These are phyloP conservation scores for Hippocampus abdominalis DNA, from an alignment of 2,113 vertebrate species.

Conservation along the genomic window DNA sequence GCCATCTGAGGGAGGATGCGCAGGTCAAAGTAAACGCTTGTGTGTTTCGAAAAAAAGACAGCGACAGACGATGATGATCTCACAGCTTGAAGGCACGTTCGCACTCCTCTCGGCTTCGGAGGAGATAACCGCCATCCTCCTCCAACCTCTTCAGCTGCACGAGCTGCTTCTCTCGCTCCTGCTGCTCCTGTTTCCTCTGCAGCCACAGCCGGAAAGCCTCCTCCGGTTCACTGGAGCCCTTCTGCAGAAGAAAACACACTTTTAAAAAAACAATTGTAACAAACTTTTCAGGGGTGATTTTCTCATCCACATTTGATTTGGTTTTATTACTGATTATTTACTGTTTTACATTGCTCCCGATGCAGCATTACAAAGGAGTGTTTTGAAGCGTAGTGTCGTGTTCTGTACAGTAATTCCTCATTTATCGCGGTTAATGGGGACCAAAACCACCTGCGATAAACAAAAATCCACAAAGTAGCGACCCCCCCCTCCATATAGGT, in stretches of 20 bases:
- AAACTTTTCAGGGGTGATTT: not conserved
- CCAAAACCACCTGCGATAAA: no score
- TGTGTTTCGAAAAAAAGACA: not conserved
- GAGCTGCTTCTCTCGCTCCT: constrained; percentile 80
- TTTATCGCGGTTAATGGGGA: no score
- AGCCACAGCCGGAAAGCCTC: constrained; percentile 86
- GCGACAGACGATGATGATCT: constrained; percentile 40
- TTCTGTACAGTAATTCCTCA: no score
- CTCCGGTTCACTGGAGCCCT: constrained; percentile 77
- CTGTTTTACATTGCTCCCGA: no score
- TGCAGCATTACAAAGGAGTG: no score
- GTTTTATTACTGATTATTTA: no score
- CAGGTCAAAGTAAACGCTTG: not conserved
- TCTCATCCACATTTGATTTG: not conserved
- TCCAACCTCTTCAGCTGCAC: constrained; percentile 80
- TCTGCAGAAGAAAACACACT: constrained; percentile 55
- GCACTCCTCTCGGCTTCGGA: constrained; percentile 79
- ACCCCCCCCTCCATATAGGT: no score
- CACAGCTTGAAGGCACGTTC: constrained; percentile 89
- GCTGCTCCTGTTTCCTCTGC: constrained; percentile 86
- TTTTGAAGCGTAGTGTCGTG: no score
- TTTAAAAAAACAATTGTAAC: not conserved
- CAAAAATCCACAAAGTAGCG: no score
- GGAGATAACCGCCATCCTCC: constrained; percentile 74
- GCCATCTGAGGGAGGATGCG: constrained; percentile 76